phyloP scores from a whole-genome alignment of 2,113 vertebrate species.

The Aleadryas rufinucha region DNA sequence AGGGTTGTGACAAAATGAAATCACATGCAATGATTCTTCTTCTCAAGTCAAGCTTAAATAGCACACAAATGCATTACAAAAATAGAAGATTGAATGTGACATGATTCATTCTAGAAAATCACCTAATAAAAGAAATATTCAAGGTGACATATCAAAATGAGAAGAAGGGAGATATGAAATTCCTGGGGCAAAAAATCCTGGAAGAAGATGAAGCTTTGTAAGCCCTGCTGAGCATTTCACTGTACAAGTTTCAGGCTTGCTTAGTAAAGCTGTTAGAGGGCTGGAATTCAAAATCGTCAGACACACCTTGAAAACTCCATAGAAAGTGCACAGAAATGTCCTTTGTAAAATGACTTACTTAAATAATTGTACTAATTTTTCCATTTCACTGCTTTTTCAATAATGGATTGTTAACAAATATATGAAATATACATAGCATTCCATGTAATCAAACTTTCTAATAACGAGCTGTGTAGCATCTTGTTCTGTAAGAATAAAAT shows the following conservation, averaged over 20 bases:
- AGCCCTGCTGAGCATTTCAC: neutral
- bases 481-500: neutral
- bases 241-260: neutral
- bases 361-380: neutral
- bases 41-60: constrained; percentile 1
- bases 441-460: neutral
- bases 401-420: neutral
- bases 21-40: neutral
- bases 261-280: neutral
- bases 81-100: neutral
- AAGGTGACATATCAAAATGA: neutral
- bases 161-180: neutral
- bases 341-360: neutral
- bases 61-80: neutral
- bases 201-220: neutral
- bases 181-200: neutral
- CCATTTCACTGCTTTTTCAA: neutral
- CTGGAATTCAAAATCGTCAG: neutral
- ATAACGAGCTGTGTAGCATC: neutral
- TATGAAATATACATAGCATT: neutral
- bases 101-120: neutral
- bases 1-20: neutral
- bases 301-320: neutral
- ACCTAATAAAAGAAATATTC: neutral
- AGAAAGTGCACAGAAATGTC: neutral